Evolutionary conservation across 2,888 invertebrate species (phyloP), one percentile per base, ranked within the genome.

Genomic region (Chironomus tentans): DNA sequence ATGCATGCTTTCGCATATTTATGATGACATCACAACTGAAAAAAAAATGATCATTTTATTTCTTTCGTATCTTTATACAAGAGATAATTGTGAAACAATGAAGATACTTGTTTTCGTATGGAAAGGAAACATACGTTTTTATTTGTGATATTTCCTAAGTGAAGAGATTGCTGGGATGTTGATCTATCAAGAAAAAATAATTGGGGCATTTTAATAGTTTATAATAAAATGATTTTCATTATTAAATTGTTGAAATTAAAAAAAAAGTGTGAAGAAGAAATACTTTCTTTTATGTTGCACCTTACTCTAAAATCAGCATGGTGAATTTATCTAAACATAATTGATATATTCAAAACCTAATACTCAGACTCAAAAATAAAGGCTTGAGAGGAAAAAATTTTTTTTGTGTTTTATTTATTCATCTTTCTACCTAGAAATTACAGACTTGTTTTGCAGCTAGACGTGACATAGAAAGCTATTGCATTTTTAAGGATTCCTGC

Each of bases 381-480:
- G 68, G 74, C 74, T 74, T 74, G 74, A 74, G 74, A 74, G 62
- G 28, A 73, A 65, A 65, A 73, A 72, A 50, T 10, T 10, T 48
- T n/a, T n/a, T n/a, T 70, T 62, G 56, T 56, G 50, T 56, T 70
- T 46, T 21, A 12, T 70, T 18, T 70, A n/a, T 50, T 22, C 38
- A 10, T 10, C 38, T 10, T 38, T 38, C 1, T 38, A 38, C 38
- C 38, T 38, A 10, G 10, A 7, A 2, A 38, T 38, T 38, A 38
- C 38, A 38, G 38, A 38, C 10, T 10, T 38, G 2, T 38, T 38
- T 38, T 38, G 38, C 2, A 38, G 38, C 38, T 38, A 38, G 38
- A 38, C 38, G 38, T 1, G 38, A 38, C 38, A 38, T 38, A 38
- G 38, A 38, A 38, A 38, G 1, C 5, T 28, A 1, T 4, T 1